These are phyloP conservation scores for Plectus sambesii DNA, from an alignment of 1,140 invertebrate species.

Conservation along the genomic window DNA sequence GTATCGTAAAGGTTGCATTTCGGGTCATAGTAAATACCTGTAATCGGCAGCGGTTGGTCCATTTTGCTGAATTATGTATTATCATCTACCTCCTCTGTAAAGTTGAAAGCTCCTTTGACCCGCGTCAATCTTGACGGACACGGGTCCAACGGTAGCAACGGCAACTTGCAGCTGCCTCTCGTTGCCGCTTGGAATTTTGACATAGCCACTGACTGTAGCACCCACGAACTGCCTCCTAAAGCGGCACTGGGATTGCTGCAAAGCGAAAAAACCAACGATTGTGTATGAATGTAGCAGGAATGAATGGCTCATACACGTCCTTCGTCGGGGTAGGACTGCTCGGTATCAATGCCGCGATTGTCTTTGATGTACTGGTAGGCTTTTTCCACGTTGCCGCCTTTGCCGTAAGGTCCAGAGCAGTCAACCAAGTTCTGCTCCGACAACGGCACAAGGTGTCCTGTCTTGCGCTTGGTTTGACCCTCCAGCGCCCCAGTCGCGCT, in stretches of 20 bases:
- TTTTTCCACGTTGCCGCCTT: constrained; percentile 84
- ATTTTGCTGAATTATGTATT: neutral
- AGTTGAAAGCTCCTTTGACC: constrained; percentile 63
- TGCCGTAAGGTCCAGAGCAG: constrained; percentile 73
- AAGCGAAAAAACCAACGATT: too few relatives aligned
- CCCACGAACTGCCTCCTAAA: constrained; percentile 62
- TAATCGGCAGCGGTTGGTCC: constrained; percentile 9
- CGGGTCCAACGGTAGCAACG: constrained; percentile 74
- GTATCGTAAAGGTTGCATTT: constrained; percentile 60
- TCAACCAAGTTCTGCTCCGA: constrained; percentile 96
- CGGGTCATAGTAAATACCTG: constrained; percentile 59
- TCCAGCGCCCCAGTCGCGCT: constrained; percentile 85
- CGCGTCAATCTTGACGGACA: constrained; percentile 78
- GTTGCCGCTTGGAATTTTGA: constrained; percentile 46
- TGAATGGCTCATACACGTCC: too few relatives aligned
- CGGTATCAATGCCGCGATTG: constrained; percentile 81
- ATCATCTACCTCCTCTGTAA: constrained; percentile 56
- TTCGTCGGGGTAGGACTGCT: constrained; percentile 77
- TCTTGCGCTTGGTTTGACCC: constrained; percentile 80
- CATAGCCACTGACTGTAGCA: constrained; percentile 69
- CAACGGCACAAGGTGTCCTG: constrained; percentile 69
- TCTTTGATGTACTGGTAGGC: constrained; percentile 71
- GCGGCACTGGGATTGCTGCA: constrained; percentile 53
- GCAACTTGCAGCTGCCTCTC: constrained; percentile 62
- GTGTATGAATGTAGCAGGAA: neutral